Evolutionary conservation across 1,140 invertebrate genomes (phyloP), one percentile per base, ranked within the genome.

Genomic region (Aphidius gifuensis): DNA sequence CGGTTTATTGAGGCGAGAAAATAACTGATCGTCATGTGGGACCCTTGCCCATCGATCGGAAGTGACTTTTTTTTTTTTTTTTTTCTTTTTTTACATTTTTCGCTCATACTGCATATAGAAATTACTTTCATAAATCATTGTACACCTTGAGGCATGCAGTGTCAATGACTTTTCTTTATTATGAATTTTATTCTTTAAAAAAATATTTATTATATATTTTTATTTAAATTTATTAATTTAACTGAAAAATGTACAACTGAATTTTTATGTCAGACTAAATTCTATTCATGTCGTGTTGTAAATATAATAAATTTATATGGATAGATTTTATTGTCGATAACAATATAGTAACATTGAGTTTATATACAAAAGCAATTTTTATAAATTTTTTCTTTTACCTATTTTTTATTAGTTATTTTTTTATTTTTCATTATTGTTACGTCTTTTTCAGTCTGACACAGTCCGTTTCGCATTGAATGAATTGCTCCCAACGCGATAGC

Each of bases 251-350:
- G 4, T 32, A 32, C 23, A 32, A 32, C 23, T 32, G 23, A 32
- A 32, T 32, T 32, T 32, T 2, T 32, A 32, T 32, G 23, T 32
- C 2, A 3, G 23, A 3, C 23, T 32, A 32, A 32, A 32, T 32
- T 32, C 23, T 32, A 32, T 32, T 32, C 23, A 32, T 32, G 23
- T 32, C 23, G 4, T 32, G 23, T 32, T 32, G 23, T 32, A 32
- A 44, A 11, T 44, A 68, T 69, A 68, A 71, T 70, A 68, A 71
- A 71, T 70, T 61, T 61, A 38, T 23, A 44, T 56, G 70, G 61
- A 72, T 71, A 71, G 70, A 69, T 72, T 64, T 51, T 59, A 46
- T 62, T 69, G 70, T 70, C 70, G 65, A 69, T 72, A 72, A 72
- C 72, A 68, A 72, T 65, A 68, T 58, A 62, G 53, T 45, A 64